These are phyloP conservation scores for Synchiropus splendidus DNA, from an alignment of 2,113 vertebrate genomes.

Conservation along the genomic window DNA sequence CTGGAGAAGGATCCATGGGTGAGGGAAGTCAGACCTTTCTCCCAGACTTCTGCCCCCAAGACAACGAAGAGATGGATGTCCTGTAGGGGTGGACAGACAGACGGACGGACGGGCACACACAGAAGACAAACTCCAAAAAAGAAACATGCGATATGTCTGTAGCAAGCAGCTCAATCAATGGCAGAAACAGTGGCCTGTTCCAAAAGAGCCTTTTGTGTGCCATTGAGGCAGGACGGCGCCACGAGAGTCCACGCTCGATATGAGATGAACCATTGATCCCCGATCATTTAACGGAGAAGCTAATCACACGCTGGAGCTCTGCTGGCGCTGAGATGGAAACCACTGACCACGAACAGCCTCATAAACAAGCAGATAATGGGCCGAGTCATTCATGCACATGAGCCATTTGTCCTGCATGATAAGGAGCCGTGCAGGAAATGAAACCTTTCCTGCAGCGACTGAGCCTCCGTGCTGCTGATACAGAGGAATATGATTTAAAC, in stretches of 20 bases:
- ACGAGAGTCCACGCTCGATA: constrained; percentile 14
- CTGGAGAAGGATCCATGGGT: too few relatives aligned
- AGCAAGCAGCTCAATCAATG: too few relatives aligned
- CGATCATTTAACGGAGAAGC: constrained; percentile 25
- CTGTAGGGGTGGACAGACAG: too few relatives aligned
- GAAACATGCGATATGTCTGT: too few relatives aligned
- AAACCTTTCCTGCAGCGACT: constrained; percentile 6
- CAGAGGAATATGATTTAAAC: constrained; percentile 14
- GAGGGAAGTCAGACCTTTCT: too few relatives aligned
- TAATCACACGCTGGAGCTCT: constrained; percentile 24
- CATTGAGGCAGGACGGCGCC: constrained; percentile 28
- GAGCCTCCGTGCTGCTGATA: constrained; percentile 9
- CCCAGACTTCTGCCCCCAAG: too few relatives aligned
- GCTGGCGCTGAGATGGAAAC: constrained; percentile 20
- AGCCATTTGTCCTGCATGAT: constrained; percentile 9
- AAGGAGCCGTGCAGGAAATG: neutral
- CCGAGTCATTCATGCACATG: constrained; percentile 11
- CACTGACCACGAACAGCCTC: constrained; percentile 12
- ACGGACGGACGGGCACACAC: too few relatives aligned
- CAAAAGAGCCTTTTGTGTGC: constrained; percentile 53
- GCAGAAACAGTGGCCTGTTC: neutral
- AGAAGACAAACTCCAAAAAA: too few relatives aligned
- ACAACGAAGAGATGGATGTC: too few relatives aligned
- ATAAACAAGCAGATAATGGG: neutral
- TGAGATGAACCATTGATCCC: constrained; percentile 23